A percentile compares a stretch with the other conserved stretches of the same genome.
phyloP scores from a whole-genome alignment of 2,113 vertebrate species.

The Axis porcinus region DNA sequence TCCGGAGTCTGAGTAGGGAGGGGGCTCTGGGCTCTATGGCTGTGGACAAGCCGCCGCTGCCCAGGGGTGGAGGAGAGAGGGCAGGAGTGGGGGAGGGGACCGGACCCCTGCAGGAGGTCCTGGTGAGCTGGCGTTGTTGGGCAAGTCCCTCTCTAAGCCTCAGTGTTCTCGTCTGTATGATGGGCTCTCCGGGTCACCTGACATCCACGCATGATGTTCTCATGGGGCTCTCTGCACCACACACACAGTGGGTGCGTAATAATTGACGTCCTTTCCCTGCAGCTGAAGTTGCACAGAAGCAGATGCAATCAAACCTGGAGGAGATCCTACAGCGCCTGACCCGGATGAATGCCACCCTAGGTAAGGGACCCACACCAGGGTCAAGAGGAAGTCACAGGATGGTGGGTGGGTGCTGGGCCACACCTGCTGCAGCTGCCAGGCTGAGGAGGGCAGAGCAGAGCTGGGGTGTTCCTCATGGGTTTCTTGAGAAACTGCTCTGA shows the following conservation, averaged over 20 bases:
- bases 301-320: neutral
- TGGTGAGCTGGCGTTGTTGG: accelerated
- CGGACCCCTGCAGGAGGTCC: neutral
- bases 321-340: neutral
- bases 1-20: neutral
- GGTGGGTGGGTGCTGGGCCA: neutral
- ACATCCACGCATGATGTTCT: neutral
- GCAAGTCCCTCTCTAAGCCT: neutral
- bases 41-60: neutral
- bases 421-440: neutral
- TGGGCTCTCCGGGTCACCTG: neutral
- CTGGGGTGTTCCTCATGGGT: too few species aligned
- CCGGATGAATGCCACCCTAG: slow-evolving; percentile 15
- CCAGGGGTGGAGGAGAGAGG: neutral
- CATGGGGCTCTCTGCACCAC: neutral
- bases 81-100: neutral
- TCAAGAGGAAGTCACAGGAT: neutral
- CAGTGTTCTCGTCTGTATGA: neutral
- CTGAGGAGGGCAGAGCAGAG: neutral
- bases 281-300: neutral
- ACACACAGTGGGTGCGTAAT: neutral
- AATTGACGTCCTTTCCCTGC: neutral
- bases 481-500: neutral
- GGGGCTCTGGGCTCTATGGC: neutral
- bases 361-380: neutral